Percentiles rank a stretch among this genome's conserved stretches.
phyloP scores from a whole-genome alignment of 2,888 invertebrate species.

The Cryptus viduatorius region DNA sequence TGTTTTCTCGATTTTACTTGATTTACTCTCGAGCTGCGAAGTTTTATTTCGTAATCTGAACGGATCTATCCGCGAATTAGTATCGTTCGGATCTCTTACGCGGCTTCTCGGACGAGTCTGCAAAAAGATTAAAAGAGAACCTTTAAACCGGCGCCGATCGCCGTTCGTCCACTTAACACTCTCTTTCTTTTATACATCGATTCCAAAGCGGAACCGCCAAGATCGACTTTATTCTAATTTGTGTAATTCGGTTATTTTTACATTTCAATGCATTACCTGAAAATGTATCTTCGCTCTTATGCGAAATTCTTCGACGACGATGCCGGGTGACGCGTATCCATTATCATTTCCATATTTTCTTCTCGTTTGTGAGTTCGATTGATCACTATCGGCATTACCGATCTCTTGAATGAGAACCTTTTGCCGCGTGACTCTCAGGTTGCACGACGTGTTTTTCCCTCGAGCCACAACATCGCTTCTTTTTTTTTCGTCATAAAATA shows the following conservation, averaged over 20 bases:
- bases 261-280: conserved; percentile 3
- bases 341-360: background rate
- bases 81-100: conserved; percentile 3
- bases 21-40: background rate
- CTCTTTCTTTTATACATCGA: too few species aligned
- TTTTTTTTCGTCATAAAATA: background rate
- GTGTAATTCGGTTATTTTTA: background rate
- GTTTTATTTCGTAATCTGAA: background rate
- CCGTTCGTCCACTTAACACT: too few species aligned
- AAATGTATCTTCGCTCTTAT: conserved; percentile 49
- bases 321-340: conserved; percentile 16
- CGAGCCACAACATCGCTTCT: conserved; percentile 14
- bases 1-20: background rate
- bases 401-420: conserved; percentile 39
- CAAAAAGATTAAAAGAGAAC: conserved; percentile 38
- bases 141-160: background rate
- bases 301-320: conserved; percentile 40
- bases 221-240: too few species aligned
- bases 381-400: background rate
- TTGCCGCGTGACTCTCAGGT: conserved; percentile 36
- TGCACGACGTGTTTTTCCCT: conserved; percentile 14
- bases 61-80: background rate
- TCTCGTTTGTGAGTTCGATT: background rate
- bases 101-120: conserved; percentile 32
- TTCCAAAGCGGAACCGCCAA: too few species aligned